These are phyloP conservation scores for Malthinus flaveolus DNA, from an alignment of 2,888 invertebrate species.

Conservation along the genomic window DNA sequence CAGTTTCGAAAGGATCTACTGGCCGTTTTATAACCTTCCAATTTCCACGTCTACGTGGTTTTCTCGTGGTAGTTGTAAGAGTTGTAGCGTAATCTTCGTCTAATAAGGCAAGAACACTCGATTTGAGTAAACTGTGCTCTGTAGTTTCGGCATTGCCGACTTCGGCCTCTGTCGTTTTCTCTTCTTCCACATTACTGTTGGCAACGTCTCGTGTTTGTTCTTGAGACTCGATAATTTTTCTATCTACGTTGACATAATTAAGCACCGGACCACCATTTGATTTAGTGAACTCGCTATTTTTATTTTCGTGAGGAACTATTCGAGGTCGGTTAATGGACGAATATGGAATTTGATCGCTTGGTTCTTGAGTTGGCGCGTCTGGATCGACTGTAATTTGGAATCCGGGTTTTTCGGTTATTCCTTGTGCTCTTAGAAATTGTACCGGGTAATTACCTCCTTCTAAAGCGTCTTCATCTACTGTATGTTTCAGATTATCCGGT, in stretches of 20 bases:
- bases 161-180: slow-evolving; percentile 29
- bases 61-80: slow-evolving; percentile 40
- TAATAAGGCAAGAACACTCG: not conserved
- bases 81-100: slow-evolving; percentile 27
- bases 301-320: not conserved
- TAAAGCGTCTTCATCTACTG: slow-evolving; percentile 49
- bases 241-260: slow-evolving; percentile 5
- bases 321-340: slow-evolving; percentile 37
- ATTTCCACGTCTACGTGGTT: slow-evolving; percentile 65
- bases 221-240: slow-evolving; percentile 11
- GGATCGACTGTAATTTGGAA: slow-evolving; percentile 53
- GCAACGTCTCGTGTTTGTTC: slow-evolving; percentile 7
- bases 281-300: slow-evolving; percentile 1
- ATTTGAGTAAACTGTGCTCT: not conserved
- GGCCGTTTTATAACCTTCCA: slow-evolving; percentile 71
- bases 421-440: slow-evolving; percentile 41
- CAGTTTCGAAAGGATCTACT: slow-evolving; percentile 71
- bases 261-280: not conserved
- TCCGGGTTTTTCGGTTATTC: slow-evolving; percentile 48
- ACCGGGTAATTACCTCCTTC: slow-evolving; percentile 57
- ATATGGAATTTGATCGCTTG: slow-evolving; percentile 58
- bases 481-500: slow-evolving; percentile 46
- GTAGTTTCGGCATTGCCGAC: not conserved
- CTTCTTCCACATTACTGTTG: slow-evolving; percentile 8
- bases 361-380: not conserved